Evolutionary conservation across 1,140 invertebrate species (phyloP), one percentile per base, ranked within the genome.

Genomic region (Parapsyche elsis): DNA sequence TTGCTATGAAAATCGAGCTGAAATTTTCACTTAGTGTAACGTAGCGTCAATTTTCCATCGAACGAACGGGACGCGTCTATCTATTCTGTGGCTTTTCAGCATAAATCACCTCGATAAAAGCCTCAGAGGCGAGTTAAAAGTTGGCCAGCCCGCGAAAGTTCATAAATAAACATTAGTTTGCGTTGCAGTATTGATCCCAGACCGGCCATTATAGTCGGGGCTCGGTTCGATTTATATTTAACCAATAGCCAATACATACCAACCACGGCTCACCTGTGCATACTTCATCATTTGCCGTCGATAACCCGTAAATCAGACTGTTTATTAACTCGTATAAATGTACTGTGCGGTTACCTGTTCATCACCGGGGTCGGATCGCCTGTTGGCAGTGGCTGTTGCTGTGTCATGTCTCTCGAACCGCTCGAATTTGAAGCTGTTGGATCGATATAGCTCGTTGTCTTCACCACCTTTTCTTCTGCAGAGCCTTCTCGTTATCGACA

Each of bases 351-450:
- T 74, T 59, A 81, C 80, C 80, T 81, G 80, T 53, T 81, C 79
- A 59, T 77, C 21, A 38, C 49, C 49, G 1, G 78, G 78, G 45
- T 78, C 80, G 9, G 76, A 78, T 46, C 67, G 70, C 10, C 80
- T 71, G 49, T 64, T 76, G 59, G 44, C 53, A 23, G 71, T 38
- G 1, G 75, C 24, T 38, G 82, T 87, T 30, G 85, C 85, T 77
- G 87, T 87, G 80, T 91, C 92, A 83, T 90, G 91, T 71, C 94
- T 88, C 81, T 94, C 92, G 85, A 95, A 95, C 61, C 93, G 89
- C 86, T 95, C 94, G 85, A 95, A 95, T 87, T 94, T 95, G 89
- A 95, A 95, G 86, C 94, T 95, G 85, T 95, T 95, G 81, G 93
- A 94, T 76, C 94, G 91, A 85, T 95, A 95, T 26, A 95, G 90